Evolutionary conservation across 1,140 invertebrate species (phyloP).

Genomic region (Eueides isabella): DNA sequence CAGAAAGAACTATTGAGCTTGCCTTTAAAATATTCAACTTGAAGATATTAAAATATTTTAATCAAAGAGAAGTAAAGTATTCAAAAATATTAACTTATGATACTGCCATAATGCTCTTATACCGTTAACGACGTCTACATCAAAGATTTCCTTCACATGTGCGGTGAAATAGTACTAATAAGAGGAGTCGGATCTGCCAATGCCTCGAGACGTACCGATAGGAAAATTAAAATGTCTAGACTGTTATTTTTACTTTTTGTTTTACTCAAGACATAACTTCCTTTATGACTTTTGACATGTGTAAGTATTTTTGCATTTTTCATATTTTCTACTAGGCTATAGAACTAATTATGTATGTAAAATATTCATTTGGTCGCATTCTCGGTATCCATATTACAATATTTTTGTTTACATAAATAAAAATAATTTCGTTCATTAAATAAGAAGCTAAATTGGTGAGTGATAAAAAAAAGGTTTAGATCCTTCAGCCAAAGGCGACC

Average conservation of each 20-base stretch:
- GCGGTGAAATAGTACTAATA: conserved; percentile 53
- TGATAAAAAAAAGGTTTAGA: conserved; percentile 45
- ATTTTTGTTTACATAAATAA: neutral
- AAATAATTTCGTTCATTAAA: neutral
- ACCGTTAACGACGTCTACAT: conserved; percentile 64
- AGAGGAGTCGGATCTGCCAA: conserved; percentile 64
- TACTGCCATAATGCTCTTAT: conserved; percentile 53
- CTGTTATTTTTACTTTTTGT: conserved; percentile 60
- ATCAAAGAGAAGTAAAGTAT: conserved; percentile 44
- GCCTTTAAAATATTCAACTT: conserved; percentile 13
- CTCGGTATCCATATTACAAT: neutral
- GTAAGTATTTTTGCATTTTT: neutral
- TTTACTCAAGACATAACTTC: conserved; percentile 35
- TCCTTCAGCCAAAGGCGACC: conserved; percentile 50
- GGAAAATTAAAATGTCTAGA: conserved; percentile 79
- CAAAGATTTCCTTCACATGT: conserved; percentile 70
- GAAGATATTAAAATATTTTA: conserved; percentile 29
- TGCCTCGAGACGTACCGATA: conserved; percentile 59
- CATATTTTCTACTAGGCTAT: neutral
- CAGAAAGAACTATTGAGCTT: neutral
- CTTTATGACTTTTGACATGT: conserved; percentile 6
- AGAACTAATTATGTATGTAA: neutral
- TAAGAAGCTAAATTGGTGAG: conserved; percentile 24
- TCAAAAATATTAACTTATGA: conserved; percentile 29
- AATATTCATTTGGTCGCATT: too few relatives aligned